Evolutionary conservation across 2,888 invertebrate species (phyloP), one percentile per base, ranked within the genome.

Genomic region (Brenthis ino): DNA sequence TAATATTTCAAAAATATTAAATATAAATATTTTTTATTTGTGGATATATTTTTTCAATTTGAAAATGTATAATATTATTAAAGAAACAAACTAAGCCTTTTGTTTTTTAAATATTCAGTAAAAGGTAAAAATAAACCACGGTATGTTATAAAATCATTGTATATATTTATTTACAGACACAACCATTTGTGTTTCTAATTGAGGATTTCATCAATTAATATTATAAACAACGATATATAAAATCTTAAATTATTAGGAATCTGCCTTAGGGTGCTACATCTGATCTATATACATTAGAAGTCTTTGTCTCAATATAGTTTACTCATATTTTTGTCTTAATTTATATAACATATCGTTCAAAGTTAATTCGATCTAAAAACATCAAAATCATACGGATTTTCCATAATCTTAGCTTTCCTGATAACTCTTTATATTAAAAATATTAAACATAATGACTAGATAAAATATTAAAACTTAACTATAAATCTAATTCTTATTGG

Each of bases 211-310:
- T 57, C 66, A 68, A 74, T 57, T 61, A 74, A 75, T 71, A 68
- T 70, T 79, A 75, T 75, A 77, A 80, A 82, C 75, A 77, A 80
- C 55, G 47, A 79, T 78, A 80, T 79, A 76, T 81, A 82, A 82
- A 74, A 81, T 82, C 83, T 88, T 86, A 88, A 79, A 83, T 82
- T 90, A 89, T 89, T 93, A 92, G 92, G 93, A 93, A 93, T 92
- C 89, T 89, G 75, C 84, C 85, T 89, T 92, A 92, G 76, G 88
- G 90, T 91, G 77, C 90, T 89, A 89, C 71, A 67, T 75, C 73
- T 67, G 85, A 86, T 77, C 75, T 86, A 84, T 87, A 60, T 85
- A 88, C 85, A 88, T 68, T 84, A 84, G 73, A 86, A 90, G 89
- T 91, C 91, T 91, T 91, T 90, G 88, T 90, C 87, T 91, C 88